Percentiles rank a stretch among this genome's conserved stretches.
Conservation (phyloP, 2,113 vertebrate species). For the Mustelus asterias region DNA sequence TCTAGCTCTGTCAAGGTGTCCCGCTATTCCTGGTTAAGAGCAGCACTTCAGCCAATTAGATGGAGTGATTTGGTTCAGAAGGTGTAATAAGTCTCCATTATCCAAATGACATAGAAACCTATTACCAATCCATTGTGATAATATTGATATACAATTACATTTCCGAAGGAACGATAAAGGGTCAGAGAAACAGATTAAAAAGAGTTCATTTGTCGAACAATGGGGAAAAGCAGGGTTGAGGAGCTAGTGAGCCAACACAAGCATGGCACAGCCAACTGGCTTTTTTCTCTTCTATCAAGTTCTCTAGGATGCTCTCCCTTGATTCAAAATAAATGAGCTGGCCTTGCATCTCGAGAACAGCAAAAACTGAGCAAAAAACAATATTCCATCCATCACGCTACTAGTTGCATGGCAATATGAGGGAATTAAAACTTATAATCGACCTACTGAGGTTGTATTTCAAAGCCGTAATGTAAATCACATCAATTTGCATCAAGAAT, state of each 20-base stretch:
- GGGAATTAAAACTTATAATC: conserved; percentile 40
- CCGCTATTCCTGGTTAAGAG: not conserved
- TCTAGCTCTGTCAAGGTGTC: not conserved
- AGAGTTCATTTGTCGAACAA: not conserved
- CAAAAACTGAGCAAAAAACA: not conserved
- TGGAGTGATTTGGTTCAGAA: not conserved
- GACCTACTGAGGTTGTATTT: conserved; percentile 25
- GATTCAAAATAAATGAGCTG: not conserved
- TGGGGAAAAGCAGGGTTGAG: not conserved
- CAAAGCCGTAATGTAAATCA: not conserved
- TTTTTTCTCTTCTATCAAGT: not conserved
- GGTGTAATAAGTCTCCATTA: not conserved
- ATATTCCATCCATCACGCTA: conserved; percentile 6
- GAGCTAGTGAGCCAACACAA: not conserved
- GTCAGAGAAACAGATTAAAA: not conserved
- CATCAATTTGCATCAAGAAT: conserved; percentile 40
- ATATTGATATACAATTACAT: not conserved
- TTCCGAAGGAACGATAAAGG: not conserved
- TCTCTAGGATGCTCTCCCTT: not conserved
- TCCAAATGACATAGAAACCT: not conserved
- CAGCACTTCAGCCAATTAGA: not conserved
- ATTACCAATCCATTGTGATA: not conserved
- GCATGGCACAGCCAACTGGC: not conserved
- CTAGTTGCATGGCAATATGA: conserved; percentile 11
- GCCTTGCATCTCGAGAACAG: not conserved